Base-by-base conservation (phyloP, 2,888 invertebrate genomes). In the Cyclophora punctaria region DNA sequence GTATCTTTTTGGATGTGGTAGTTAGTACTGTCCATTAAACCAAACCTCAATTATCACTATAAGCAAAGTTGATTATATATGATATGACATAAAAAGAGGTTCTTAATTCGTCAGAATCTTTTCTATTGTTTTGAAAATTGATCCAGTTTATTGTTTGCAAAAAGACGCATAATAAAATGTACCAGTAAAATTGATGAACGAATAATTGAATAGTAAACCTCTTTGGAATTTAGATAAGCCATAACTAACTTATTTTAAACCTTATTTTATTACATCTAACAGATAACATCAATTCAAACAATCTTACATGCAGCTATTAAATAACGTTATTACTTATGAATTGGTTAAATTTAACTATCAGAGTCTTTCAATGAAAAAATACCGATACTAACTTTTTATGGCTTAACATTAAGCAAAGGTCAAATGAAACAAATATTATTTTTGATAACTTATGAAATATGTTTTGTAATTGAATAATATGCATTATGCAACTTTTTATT, bases 381-480 rank as follows among this genome's bases (percentile, higher is more conserved):
- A 55, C 48, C 52, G 49, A 51, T 50, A 53, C 46, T 57, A 53
- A 56, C 50, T 51, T 59, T 58, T 60, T 55, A 61, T 59, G 52
- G 41, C 48, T 4, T 45, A 52, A 51, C 57, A 56, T 61, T 57
- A 58, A 48, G 49, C 50, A 52, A 67, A 69, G 67, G 64, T 66
- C 60, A 63, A 55, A 56, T 52, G 49, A 52, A 59, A 57, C 63
- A 47, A 63, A 64, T 62, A 45, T 49, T 7, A 40, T 7, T 54
- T 53, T 57, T 57, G 37, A 45, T 54, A 53, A 54, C 55, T 52
- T 47, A 42, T 50, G 49, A 59, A 56, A 51, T 50, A 52, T 53
- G 50, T 53, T 59, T 53, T 53, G 54, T 47, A 47, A 55, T 52
- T 42, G 41, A 51, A 7, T n/a, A 49, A 51, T 20, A 20, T 37